These are phyloP conservation scores for Eremophila alpestris DNA, from an alignment of 2,797 vertebrate genomes.

Conservation along the genomic window DNA sequence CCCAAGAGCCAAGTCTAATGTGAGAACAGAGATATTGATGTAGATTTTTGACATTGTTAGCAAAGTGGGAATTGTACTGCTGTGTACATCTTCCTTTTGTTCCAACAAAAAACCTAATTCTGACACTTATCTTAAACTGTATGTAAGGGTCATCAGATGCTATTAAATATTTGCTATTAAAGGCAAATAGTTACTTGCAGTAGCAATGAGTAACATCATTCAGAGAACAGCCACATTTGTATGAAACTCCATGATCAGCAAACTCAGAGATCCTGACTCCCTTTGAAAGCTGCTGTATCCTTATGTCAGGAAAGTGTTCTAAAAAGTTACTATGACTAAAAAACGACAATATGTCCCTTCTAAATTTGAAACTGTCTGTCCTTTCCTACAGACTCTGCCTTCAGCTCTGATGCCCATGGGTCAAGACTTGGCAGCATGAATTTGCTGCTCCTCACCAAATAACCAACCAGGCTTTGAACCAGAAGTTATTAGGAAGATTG, in stretches of 20 bases:
- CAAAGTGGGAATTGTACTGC: background rate
- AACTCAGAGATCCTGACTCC: background rate
- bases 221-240: background rate
- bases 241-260: background rate
- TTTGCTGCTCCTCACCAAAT: no score
- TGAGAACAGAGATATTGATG: background rate
- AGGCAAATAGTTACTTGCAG: background rate
- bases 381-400: background rate
- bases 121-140: background rate
- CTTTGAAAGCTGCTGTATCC: background rate
- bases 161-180: background rate
- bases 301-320: background rate
- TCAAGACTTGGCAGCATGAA: fast-evolving
- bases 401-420: fast-evolving
- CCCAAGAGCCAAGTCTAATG: background rate
- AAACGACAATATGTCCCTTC: background rate
- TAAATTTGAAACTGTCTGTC: background rate
- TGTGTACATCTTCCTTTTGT: background rate
- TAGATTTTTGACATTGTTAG: background rate
- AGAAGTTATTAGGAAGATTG: background rate
- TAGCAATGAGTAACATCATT: background rate
- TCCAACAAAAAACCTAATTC: background rate
- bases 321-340: background rate
- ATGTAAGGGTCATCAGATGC: background rate
- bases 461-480: background rate